Base-by-base conservation (phyloP, 1,140 invertebrate species). In the Drosophila murphyi region DNA sequence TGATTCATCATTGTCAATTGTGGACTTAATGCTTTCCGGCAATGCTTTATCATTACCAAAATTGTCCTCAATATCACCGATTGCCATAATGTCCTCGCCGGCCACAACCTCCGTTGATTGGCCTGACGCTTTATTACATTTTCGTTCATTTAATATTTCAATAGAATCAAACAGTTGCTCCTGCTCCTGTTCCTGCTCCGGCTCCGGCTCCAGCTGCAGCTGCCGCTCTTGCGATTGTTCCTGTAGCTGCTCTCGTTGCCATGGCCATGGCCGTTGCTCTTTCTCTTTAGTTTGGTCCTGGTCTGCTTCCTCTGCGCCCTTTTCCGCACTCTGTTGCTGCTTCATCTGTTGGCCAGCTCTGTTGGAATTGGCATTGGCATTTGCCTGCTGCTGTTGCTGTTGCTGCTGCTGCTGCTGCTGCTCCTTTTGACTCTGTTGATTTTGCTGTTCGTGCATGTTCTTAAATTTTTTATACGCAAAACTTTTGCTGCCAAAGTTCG, bases 81-180 rank as follows among this genome's bases (percentile, higher is more conserved):
- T 87, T 80, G 82, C 75, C 65, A 76, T 67, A 67, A 76, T 76
- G 56, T 76, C 61, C 68, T 72, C 79, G 52, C 35, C 43, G 5
- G 35, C 29, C 45, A 28, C 35, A 8, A 37, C n/a, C 41, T 56
- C 43, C 52, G 37, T 63, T 71, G 68, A 72, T 48, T 51, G 64
- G 34, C 4, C 63, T 31, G 48, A n/a, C 57, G 76, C 76, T 74
- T 88, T 88, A 88, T 89, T 89, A 80, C 78, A 80, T 88, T 88
- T 88, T 73, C 80, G 83, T 88, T 82, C 83, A 70, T 88, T 88
- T 88, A 88, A 88, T 88, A 82, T 88, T 88, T 82, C 83, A 88
- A 88, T 89, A 57, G 83, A 79, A 80, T 82, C 78, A 55, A 89
- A 79, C 76, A 79, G 76, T 69, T 88, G 79, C 55, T 72, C 60